Conservation (phyloP, 2,888 invertebrate genomes). For the Spisula subtruncata region DNA sequence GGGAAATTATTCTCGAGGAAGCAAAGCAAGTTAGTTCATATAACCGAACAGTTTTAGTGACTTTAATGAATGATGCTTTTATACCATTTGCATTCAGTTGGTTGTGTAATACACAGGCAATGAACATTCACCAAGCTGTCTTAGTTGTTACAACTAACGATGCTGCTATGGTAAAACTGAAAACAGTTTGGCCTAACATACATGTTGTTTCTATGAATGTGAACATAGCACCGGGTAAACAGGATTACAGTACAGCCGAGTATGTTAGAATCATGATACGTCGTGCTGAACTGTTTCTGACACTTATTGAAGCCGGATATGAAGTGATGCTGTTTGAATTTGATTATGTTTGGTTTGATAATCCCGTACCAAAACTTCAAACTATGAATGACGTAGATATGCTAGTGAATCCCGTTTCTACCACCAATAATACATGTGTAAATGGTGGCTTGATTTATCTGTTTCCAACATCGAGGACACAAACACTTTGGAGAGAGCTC, state of each 20-base stretch:
- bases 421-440: conserved; percentile 44
- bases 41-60: conserved; percentile 71
- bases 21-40: conserved; percentile 49
- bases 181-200: conserved; percentile 75
- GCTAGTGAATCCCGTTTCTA: conserved; percentile 70
- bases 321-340: conserved; percentile 79
- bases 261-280: conserved; percentile 77
- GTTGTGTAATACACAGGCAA: conserved; percentile 78
- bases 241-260: conserved; percentile 76
- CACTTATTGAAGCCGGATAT: conserved; percentile 67
- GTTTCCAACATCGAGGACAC: conserved; percentile 69
- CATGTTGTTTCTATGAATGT: conserved; percentile 66
- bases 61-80: conserved; percentile 77
- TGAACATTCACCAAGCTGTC: conserved; percentile 76
- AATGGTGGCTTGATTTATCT: conserved; percentile 78
- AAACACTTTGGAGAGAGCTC: conserved; percentile 72
- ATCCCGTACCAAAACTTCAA: conserved; percentile 72
- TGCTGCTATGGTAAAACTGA: conserved; percentile 67
- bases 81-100: conserved; percentile 77
- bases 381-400: conserved; percentile 66
- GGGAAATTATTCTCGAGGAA: not conserved
- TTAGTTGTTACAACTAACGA: conserved; percentile 77
- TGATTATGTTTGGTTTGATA: conserved; percentile 77
- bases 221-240: conserved; percentile 65
- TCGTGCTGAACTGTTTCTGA: conserved; percentile 73